Percentiles rank a stretch among this genome's conserved stretches.
phyloP scores from a whole-genome alignment of 2,797 vertebrate species.

The Knipowitschia caucasica region DNA sequence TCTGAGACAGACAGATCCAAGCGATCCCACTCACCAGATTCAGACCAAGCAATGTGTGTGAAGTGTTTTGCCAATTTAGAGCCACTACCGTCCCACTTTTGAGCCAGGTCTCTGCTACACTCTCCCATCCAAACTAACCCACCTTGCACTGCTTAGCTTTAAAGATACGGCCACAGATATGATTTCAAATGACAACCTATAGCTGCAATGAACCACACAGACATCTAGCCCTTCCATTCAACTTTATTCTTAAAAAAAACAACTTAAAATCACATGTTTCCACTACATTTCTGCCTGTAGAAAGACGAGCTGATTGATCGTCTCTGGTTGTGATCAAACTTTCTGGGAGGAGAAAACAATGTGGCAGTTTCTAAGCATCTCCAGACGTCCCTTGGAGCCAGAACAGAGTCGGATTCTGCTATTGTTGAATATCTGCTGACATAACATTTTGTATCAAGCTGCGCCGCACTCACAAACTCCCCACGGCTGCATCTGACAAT shows the following conservation, averaged over 20 bases:
- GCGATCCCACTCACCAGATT: too few relatives aligned
- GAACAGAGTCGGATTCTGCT: not conserved
- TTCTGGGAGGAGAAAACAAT: slow-evolving; percentile 1
- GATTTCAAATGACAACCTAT: not conserved
- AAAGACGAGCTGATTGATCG: not conserved
- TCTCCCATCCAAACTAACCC: too few relatives aligned
- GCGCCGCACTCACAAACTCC: slow-evolving; percentile 3
- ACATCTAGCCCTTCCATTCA: not conserved
- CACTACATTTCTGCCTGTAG: not conserved
- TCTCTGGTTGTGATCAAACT: not conserved
- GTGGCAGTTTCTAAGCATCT: not conserved
- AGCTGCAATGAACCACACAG: not conserved
- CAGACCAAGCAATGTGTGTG: too few relatives aligned
- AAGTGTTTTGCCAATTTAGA: too few relatives aligned
- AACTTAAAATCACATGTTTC: not conserved
- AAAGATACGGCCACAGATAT: not conserved
- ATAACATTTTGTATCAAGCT: slow-evolving; percentile 3
- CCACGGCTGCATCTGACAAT: slow-evolving; percentile 13
- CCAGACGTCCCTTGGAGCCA: not conserved
- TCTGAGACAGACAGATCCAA: too few relatives aligned
- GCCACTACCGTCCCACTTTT: too few relatives aligned
- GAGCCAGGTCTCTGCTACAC: too few relatives aligned
- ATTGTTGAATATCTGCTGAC: slow-evolving; percentile 20
- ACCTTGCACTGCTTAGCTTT: too few relatives aligned
- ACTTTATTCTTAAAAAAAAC: not conserved